Conservation (phyloP, 2,113 vertebrate genomes). For the Oryzias curvinotus region DNA sequence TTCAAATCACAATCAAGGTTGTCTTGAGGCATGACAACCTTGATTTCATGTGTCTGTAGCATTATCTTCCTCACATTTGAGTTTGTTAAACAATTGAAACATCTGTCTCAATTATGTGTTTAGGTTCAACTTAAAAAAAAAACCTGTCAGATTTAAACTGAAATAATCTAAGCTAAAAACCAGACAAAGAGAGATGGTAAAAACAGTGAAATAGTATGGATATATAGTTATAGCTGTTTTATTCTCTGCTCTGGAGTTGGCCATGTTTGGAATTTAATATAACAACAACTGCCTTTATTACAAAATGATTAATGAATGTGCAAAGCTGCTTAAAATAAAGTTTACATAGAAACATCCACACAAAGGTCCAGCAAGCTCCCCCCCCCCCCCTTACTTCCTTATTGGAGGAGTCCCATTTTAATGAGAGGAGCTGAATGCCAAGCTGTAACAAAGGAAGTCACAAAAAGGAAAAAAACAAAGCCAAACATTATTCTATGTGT, state of each 20-base stretch:
- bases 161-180: too few relatives aligned
- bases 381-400: background rate
- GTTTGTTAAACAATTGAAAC: too few relatives aligned
- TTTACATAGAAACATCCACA: slow-evolving; percentile 18
- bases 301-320: slow-evolving; percentile 22
- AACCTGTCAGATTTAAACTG: too few relatives aligned
- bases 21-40: too few relatives aligned
- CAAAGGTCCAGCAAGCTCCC: slow-evolving; percentile 9
- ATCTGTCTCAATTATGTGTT: too few relatives aligned
- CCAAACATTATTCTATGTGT: background rate
- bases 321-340: slow-evolving; percentile 18
- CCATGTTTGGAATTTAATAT: slow-evolving; percentile 41
- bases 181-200: too few relatives aligned
- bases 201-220: too few relatives aligned
- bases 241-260: slow-evolving; percentile 5
- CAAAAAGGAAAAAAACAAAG: slow-evolving; percentile 1
- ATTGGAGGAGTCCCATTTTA: slow-evolving; percentile 54
- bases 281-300: slow-evolving; percentile 20
- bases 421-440: slow-evolving; percentile 63
- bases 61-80: too few relatives aligned
- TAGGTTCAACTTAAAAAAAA: too few relatives aligned
- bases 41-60: too few relatives aligned
- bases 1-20: too few relatives aligned
- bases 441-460: slow-evolving; percentile 19
- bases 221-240: background rate